A percentile compares a stretch with the other conserved stretches of the same genome.
These are phyloP conservation scores for Hydriomena furcata DNA, from an alignment of 2,888 invertebrate genomes.

Conservation along the genomic window DNA sequence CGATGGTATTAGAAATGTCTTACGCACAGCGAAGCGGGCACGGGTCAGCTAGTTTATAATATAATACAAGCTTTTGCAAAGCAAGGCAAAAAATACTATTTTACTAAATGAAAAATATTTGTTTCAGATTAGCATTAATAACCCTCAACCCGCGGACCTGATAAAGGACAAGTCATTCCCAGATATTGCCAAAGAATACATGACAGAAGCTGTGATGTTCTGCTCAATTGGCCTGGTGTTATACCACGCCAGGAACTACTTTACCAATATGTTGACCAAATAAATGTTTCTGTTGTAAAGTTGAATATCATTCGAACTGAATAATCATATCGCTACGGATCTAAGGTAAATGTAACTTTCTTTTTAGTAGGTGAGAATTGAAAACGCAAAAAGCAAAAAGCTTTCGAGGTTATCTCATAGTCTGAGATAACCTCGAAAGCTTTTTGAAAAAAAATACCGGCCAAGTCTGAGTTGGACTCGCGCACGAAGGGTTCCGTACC, in stretches of 20 bases:
- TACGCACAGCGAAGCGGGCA: too few species aligned
- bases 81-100: not conserved
- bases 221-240: conserved; percentile 56
- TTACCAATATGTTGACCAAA: conserved; percentile 54
- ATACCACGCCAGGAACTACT: conserved; percentile 51
- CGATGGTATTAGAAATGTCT: too few species aligned
- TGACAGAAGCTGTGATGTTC: conserved; percentile 54
- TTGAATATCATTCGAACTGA: conserved; percentile 2
- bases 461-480: too few species aligned
- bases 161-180: conserved; percentile 63
- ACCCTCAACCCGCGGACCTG: conserved; percentile 73
- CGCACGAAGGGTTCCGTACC: too few species aligned
- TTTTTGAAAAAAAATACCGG: too few species aligned
- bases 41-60: too few species aligned
- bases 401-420: too few species aligned
- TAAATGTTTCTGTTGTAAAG: conserved; percentile 42
- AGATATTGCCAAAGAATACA: conserved; percentile 51
- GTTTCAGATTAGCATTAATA: conserved; percentile 73
- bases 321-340: too few species aligned
- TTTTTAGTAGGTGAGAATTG: too few species aligned
- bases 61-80: too few species aligned
- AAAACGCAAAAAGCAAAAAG: too few species aligned
- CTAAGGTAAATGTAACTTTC: not conserved
- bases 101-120: conserved; percentile 4
- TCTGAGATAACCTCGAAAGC: too few species aligned